These are phyloP conservation scores for Synergus laeviventris DNA, from an alignment of 2,888 invertebrate genomes.

Conservation along the genomic window DNA sequence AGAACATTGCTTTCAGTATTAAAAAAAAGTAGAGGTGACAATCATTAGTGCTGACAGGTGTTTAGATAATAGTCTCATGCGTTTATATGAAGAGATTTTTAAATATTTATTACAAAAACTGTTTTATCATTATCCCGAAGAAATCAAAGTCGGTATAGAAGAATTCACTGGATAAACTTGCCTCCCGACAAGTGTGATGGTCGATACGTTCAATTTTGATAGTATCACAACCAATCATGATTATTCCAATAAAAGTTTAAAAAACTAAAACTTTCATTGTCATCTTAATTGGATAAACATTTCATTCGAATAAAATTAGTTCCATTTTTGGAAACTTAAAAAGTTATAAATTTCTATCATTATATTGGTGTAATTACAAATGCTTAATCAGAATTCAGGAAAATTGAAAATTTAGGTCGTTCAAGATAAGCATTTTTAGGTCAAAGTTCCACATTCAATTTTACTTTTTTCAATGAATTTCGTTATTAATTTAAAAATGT, in stretches of 20 bases:
- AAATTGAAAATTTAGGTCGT: background rate
- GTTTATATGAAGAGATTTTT: background rate
- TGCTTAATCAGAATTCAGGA: background rate
- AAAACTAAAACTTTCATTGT: background rate
- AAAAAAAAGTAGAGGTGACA: background rate
- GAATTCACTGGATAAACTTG: constrained; percentile 15
- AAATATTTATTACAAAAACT: background rate
- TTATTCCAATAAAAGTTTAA: background rate
- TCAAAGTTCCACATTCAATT: too few relatives aligned
- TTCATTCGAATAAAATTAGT: background rate
- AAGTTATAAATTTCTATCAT: too few relatives aligned
- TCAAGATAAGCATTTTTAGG: too few relatives aligned
- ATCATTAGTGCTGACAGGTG: background rate
- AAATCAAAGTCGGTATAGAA: background rate
- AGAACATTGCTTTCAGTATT: background rate
- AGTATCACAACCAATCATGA: background rate
- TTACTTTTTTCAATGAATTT: too few relatives aligned
- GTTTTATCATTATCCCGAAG: constrained; percentile 11
- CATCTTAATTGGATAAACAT: background rate
- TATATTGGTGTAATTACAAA: background rate
- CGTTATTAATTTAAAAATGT: too few relatives aligned
- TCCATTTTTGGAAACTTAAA: background rate
- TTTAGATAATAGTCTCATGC: background rate
- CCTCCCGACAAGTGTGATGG: background rate
- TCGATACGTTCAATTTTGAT: constrained; percentile 3